phyloP scores from a whole-genome alignment of 2,113 vertebrate species.

The Alexandromys fortis region DNA sequence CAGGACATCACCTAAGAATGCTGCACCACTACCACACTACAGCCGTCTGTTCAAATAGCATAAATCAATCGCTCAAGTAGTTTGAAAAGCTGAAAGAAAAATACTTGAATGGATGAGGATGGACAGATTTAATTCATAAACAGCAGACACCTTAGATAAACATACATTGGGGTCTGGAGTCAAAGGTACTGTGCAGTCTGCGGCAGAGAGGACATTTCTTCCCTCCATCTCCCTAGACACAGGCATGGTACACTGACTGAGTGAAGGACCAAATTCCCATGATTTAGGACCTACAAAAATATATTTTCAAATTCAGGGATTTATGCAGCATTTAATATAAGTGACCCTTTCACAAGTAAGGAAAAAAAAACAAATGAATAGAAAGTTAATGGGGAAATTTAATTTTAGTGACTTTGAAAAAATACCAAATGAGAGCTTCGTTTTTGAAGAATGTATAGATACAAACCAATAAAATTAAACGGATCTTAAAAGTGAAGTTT shows the following conservation, averaged over 20 bases:
- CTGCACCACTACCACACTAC: not conserved
- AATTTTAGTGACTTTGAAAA: conserved; percentile 55
- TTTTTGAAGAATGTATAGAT: not conserved
- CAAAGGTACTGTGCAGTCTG: not conserved
- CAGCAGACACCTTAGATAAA: not conserved
- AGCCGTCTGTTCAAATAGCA: not conserved
- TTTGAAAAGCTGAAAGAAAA: not conserved
- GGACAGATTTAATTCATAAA: not conserved
- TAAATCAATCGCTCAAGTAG: not conserved
- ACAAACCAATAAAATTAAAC: not conserved
- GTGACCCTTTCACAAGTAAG: conserved; percentile 49
- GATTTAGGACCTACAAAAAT: conserved; percentile 53
- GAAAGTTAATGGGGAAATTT: conserved; percentile 64
- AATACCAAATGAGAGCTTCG: not conserved
- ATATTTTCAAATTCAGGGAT: conserved; percentile 53
- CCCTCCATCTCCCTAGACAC: not conserved
- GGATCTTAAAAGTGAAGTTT: not conserved
- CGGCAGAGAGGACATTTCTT: not conserved
- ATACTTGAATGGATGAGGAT: not conserved
- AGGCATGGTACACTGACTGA: not conserved
- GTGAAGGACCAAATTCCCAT: not conserved
- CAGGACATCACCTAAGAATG: not conserved
- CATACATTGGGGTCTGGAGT: not conserved
- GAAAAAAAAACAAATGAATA: conserved; percentile 67
- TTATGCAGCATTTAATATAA: conserved; percentile 71